These are phyloP conservation scores for Rhodophaea formosa DNA, from an alignment of 2,888 invertebrate genomes.

Conservation along the genomic window DNA sequence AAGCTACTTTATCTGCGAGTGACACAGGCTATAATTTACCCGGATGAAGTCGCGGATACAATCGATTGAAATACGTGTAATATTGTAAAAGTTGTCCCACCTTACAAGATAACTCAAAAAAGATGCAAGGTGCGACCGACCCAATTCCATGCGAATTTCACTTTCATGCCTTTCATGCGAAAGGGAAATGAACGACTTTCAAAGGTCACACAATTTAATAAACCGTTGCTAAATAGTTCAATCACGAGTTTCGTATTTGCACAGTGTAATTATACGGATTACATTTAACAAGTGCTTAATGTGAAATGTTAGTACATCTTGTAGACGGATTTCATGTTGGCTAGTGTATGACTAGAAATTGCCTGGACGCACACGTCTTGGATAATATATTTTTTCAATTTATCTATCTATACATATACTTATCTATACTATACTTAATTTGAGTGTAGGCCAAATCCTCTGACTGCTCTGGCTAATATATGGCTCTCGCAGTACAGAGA, in stretches of 20 bases:
- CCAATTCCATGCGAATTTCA: constrained; percentile 20
- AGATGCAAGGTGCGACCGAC: constrained; percentile 18
- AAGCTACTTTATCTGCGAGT: too few species aligned
- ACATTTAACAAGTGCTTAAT: background rate
- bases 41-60: too few species aligned
- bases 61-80: too few species aligned
- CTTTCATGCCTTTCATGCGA: constrained; percentile 25
- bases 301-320: background rate
- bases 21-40: too few species aligned
- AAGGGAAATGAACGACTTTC: constrained; percentile 12
- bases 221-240: constrained; percentile 4
- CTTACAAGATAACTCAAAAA: background rate
- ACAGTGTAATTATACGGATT: constrained; percentile 7
- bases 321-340: background rate
- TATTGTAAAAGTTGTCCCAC: background rate
- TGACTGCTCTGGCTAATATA: too few species aligned
- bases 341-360: background rate
- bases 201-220: background rate
- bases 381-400: too few species aligned
- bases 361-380: too few species aligned
- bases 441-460: too few species aligned
- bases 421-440: too few species aligned
- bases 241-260: constrained; percentile 12
- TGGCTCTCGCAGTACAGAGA: too few species aligned
- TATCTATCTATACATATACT: too few species aligned